Conservation (phyloP, 2,888 invertebrate species). For the Euclidia mi region DNA sequence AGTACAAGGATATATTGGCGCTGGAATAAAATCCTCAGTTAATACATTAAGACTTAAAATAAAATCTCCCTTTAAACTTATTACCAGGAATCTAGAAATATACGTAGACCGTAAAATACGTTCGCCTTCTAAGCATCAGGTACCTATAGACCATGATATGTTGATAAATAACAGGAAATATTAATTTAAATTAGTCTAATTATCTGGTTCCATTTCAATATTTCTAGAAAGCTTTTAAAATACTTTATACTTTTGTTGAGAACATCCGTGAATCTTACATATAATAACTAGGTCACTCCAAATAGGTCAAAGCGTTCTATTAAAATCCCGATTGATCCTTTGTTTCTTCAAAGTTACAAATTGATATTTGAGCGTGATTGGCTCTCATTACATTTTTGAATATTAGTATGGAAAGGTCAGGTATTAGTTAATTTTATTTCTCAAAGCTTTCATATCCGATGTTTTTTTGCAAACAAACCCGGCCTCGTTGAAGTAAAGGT, state of each 20-base stretch:
- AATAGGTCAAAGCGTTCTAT: conserved; percentile 7
- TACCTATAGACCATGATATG: too few relatives aligned
- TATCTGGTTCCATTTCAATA: too few relatives aligned
- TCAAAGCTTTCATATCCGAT: conserved; percentile 19
- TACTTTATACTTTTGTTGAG: not conserved
- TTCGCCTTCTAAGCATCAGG: too few relatives aligned
- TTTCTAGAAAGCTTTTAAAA: not conserved
- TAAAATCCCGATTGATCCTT: conserved; percentile 16
- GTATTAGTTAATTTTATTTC: conserved; percentile 27
- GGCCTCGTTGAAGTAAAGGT: conserved; percentile 32
- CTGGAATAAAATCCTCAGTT: too few relatives aligned
- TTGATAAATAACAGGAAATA: too few relatives aligned
- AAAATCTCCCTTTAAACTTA: too few relatives aligned
- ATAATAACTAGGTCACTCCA: conserved; percentile 13
- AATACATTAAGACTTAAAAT: too few relatives aligned
- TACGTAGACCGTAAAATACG: too few relatives aligned
- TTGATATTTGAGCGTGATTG: conserved; percentile 17
- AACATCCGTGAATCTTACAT: not conserved
- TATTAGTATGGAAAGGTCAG: conserved; percentile 24
- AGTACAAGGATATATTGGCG: too few relatives aligned
- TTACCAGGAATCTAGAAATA: too few relatives aligned
- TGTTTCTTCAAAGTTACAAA: conserved; percentile 21
- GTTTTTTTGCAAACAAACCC: conserved; percentile 24
- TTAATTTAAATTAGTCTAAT: too few relatives aligned
- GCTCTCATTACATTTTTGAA: conserved; percentile 5